Percentiles rank a stretch among this genome's conserved stretches.
Conservation (phyloP, 1,140 invertebrate species). For the Penaeus indicus region DNA sequence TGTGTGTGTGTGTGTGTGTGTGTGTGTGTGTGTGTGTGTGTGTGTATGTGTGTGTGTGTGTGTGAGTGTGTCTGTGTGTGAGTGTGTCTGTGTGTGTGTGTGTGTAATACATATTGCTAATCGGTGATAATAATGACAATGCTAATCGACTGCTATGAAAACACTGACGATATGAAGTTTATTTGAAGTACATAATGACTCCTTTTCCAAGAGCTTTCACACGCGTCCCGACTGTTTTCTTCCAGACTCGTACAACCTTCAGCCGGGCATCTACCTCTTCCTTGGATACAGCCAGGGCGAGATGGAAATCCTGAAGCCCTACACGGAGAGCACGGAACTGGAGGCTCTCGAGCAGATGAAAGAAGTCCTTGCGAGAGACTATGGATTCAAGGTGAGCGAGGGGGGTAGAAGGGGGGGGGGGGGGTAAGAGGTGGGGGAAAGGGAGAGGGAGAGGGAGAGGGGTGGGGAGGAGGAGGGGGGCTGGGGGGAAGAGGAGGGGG, state of each 20-base stretch:
- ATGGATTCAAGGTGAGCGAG: constrained; percentile 55
- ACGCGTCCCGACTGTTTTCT: background rate
- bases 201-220: too few species aligned
- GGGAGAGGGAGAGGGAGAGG: too few species aligned
- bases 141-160: too few species aligned
- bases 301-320: constrained; percentile 78
- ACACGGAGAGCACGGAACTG: constrained; percentile 81
- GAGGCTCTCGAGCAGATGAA: constrained; percentile 85
- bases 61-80: constrained; percentile 35
- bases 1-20: too few species aligned
- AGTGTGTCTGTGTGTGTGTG: background rate
- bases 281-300: constrained; percentile 88
- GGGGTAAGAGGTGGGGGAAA: too few species aligned
- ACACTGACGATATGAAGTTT: too few species aligned
- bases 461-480: too few species aligned
- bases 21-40: too few species aligned
- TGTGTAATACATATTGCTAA: background rate
- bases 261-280: constrained; percentile 86
- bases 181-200: too few species aligned
- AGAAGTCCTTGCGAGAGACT: constrained; percentile 75
- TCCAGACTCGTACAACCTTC: constrained; percentile 81
- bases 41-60: constrained; percentile 26
- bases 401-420: background rate
- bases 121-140: too few species aligned
- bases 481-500: too few species aligned